Evolutionary conservation across 2,888 invertebrate genomes (phyloP).

Genomic region (Alsophila aescularia): DNA sequence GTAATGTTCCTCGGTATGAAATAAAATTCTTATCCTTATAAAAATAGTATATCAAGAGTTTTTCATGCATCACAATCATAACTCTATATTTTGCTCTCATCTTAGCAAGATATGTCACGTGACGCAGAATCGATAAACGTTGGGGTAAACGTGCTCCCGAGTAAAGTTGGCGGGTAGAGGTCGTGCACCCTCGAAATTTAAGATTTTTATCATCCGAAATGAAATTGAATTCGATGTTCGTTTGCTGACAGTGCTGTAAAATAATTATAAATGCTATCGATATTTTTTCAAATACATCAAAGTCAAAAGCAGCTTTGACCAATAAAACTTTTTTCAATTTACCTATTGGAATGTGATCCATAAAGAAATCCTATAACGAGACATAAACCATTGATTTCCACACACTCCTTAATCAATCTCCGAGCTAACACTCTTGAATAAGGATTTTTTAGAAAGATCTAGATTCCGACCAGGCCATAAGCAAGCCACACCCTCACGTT

Average conservation of each 20-base stretch:
- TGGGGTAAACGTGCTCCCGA: slow-evolving; percentile 13
- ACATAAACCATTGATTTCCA: slow-evolving; percentile 7
- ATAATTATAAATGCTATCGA: too few species aligned
- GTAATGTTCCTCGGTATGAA: too few species aligned
- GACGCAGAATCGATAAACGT: slow-evolving; percentile 17
- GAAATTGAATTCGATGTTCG: too few species aligned
- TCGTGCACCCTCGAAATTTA: slow-evolving; percentile 2
- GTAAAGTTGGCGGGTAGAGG: slow-evolving; percentile 14
- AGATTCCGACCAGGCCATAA: slow-evolving; percentile 24
- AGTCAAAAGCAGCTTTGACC: too few species aligned
- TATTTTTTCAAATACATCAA: too few species aligned
- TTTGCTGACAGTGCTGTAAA: too few species aligned
- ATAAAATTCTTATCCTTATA: too few species aligned
- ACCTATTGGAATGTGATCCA: background rate
- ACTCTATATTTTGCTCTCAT: slow-evolving; percentile 13
- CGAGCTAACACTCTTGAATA: slow-evolving; percentile 19
- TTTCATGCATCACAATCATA: slow-evolving; percentile 12
- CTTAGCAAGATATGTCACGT: slow-evolving; percentile 9
- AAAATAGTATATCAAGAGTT: too few species aligned
- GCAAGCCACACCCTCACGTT: slow-evolving; percentile 22
- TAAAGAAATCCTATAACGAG: background rate
- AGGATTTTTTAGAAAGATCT: slow-evolving; percentile 21
- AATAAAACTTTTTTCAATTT: too few species aligned
- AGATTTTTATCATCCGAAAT: background rate
- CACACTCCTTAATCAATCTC: background rate